A percentile compares a stretch with the other conserved stretches of the same genome.
Conservation (phyloP, 1,140 invertebrate genomes). For the Platorchestia sp. region DNA sequence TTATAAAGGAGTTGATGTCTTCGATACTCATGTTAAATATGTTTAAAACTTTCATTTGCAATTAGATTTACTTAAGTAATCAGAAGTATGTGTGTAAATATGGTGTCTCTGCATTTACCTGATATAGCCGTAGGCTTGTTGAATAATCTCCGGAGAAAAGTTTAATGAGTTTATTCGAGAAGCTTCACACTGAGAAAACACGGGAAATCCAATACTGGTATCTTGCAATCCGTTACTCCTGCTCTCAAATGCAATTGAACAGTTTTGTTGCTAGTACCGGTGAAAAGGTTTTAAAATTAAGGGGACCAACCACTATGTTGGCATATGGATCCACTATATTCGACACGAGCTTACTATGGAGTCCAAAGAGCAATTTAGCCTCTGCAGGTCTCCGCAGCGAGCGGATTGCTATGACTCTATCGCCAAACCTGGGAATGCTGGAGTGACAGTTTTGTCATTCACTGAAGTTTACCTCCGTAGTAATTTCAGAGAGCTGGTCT, state of each 20-base stretch:
- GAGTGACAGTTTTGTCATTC: not conserved
- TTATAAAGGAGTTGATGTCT: not conserved
- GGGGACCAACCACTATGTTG: not conserved
- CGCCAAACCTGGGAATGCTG: not conserved
- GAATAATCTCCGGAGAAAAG: not conserved
- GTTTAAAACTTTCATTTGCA: not conserved
- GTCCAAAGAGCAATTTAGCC: not conserved
- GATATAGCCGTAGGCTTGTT: not conserved
- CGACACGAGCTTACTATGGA: not conserved
- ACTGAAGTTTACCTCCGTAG: not conserved
- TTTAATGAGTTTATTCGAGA: not conserved
- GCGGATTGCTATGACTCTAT: not conserved
- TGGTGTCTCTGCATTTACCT: not conserved
- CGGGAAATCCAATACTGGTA: not conserved
- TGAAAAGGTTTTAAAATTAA: not conserved
- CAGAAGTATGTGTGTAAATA: not conserved
- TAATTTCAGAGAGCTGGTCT: slow-evolving; percentile 4
- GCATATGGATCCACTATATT: not conserved
- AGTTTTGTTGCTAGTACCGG: not conserved
- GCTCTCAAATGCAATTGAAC: not conserved
- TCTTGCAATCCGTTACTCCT: not conserved
- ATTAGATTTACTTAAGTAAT: not conserved
- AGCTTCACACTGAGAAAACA: not conserved
- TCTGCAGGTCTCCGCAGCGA: not conserved
- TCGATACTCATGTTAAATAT: not conserved